phyloP scores from a whole-genome alignment of 2,888 invertebrate genomes.

The Pyrgus malvae region DNA sequence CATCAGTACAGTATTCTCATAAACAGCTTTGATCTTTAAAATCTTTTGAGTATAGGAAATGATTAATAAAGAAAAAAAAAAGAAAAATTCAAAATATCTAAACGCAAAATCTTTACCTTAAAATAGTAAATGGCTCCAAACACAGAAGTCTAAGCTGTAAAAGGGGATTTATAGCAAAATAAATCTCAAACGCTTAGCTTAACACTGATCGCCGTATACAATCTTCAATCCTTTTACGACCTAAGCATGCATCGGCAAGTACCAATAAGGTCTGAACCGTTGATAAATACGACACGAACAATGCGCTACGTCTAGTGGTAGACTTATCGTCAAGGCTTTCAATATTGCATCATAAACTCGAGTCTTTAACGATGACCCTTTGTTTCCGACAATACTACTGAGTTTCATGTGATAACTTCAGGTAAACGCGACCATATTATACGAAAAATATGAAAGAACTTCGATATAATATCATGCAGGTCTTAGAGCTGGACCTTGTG shows the following conservation, averaged over 20 bases:
- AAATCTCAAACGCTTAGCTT: constrained; percentile 5
- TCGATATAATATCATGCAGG: background rate
- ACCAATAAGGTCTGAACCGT: constrained; percentile 15
- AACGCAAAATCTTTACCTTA: background rate
- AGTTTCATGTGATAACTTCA: constrained; percentile 14
- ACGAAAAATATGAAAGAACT: background rate
- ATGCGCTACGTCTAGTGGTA: constrained; percentile 29
- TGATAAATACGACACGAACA: constrained; percentile 30
- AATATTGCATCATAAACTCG: constrained; percentile 18
- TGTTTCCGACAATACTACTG: constrained; percentile 18
- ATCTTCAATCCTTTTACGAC: constrained; percentile 11
- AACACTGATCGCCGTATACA: constrained; percentile 2
- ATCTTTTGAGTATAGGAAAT: too few species aligned
- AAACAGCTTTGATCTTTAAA: too few species aligned
- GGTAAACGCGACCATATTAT: background rate
- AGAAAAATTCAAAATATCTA: too few species aligned
- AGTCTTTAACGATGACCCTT: constrained; percentile 19
- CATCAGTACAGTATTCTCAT: background rate
- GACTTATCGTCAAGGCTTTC: constrained; percentile 31
- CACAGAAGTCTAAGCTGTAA: too few species aligned
- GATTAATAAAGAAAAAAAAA: too few species aligned
- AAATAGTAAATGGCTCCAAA: too few species aligned
- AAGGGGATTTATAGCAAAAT: background rate
- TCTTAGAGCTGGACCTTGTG: background rate
- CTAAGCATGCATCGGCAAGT: constrained; percentile 9